Evolutionary conservation across 1,140 invertebrate genomes (phyloP), one percentile per base, ranked within the genome.

Genomic region (Arctopsyche grandis): DNA sequence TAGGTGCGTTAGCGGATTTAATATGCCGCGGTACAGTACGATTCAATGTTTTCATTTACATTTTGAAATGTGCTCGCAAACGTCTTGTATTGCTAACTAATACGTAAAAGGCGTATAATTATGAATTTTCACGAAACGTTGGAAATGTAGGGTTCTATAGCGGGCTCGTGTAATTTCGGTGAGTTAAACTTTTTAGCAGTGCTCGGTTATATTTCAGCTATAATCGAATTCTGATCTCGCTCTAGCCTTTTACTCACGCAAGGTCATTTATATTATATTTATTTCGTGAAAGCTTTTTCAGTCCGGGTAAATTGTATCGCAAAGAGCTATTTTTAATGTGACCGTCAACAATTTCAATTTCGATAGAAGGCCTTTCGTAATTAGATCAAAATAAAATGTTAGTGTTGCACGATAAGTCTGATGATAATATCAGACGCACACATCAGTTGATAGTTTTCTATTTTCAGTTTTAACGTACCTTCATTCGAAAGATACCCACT

Each of bases 161-260:
- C 29, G 29, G 3, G 7, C 7, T 38, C 7, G 19, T 9, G 21
- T 66, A 66, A 66, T 66, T 66, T n/a, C 24, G 21, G 63, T 66
- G 16, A 66, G 56, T 21, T n/a, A n/a, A 66, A 66, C n/a, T 66
- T 66, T 66, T 66, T 22, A 14, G 21, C 63, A 16, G 10, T 16
- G 48, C 10, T 52, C 48, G 22, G 63, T 52, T 5, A 26, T 66
- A 66, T 66, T 66, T 66, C 24, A 66, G 14, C 24, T 66, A 24
- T 66, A 66, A 66, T 66, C 63, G 63, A 66, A 66, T 66, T 26
- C 63, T 66, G 63, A 66, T 66, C 63, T 66, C 24, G 24, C 10
- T 26, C 10, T 14, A 22, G 29, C 29, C 29, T 38, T 70, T 58
- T 52, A 46, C 77, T 75, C 76, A 78, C 76, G 80, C 76, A 56